phyloP scores from a whole-genome alignment of 2,797 vertebrate species.

The Platalea minor region DNA sequence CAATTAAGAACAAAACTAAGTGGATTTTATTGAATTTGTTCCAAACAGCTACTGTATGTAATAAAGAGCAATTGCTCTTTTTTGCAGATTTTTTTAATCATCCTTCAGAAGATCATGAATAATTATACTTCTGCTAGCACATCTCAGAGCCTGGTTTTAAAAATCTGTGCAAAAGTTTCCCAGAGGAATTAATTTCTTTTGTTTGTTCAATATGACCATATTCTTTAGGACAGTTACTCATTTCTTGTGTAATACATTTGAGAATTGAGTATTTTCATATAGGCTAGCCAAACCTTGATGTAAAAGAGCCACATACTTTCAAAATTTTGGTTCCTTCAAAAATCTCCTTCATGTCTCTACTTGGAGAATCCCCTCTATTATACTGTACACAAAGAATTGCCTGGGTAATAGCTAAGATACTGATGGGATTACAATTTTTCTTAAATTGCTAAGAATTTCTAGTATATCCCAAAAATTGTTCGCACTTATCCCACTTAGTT shows the following conservation, averaged over 20 bases:
- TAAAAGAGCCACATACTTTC: background rate
- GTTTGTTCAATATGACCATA: background rate
- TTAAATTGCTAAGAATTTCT: background rate
- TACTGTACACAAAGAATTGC: background rate
- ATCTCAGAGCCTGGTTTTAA: background rate
- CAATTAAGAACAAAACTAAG: conserved; percentile 10
- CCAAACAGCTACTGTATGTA: background rate
- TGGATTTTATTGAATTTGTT: background rate
- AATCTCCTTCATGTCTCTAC: background rate
- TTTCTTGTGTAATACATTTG: background rate
- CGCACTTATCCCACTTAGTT: background rate
- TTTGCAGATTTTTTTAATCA: background rate
- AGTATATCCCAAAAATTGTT: background rate
- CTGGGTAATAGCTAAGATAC: background rate
- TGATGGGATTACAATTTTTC: background rate
- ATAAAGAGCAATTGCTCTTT: background rate
- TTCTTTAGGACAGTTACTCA: background rate
- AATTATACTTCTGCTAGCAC: background rate
- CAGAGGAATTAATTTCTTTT: background rate
- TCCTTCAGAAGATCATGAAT: background rate
- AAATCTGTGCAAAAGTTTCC: background rate
- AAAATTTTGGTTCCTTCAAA: background rate
- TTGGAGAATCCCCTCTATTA: background rate
- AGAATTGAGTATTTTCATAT: background rate
- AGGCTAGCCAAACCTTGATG: background rate